phyloP scores from a whole-genome alignment of 2,113 vertebrate genomes.

The Halcyon senegalensis region DNA sequence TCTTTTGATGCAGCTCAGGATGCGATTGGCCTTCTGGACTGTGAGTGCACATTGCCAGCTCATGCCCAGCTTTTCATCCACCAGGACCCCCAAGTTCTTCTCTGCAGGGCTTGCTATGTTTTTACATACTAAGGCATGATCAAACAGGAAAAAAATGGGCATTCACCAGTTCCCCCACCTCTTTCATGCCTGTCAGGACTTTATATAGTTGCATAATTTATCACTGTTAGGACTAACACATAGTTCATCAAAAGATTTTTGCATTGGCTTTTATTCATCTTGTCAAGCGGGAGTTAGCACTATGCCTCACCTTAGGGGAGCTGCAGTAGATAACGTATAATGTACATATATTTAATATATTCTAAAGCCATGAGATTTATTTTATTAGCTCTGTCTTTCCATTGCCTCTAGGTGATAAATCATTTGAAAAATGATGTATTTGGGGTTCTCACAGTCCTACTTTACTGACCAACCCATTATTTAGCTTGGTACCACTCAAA shows the following conservation, averaged over 20 bases:
- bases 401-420: not conserved
- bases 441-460: not conserved
- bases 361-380: not conserved
- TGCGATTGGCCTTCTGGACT: not conserved
- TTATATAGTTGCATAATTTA: not conserved
- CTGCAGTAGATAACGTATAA: not conserved
- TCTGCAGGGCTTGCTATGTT: not conserved
- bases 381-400: slow-evolving; percentile 11
- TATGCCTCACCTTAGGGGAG: not conserved
- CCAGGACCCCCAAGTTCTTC: not conserved
- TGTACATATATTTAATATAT: not conserved
- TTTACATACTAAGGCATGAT: not conserved
- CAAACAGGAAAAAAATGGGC: not conserved
- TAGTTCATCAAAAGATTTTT: not conserved
- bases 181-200: not conserved
- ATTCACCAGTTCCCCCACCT: not conserved
- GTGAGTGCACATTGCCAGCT: not conserved
- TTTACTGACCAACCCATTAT: not conserved
- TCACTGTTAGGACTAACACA: not conserved
- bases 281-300: not conserved
- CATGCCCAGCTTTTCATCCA: not conserved
- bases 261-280: not conserved
- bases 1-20: not conserved
- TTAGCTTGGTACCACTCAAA: not conserved
- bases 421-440: not conserved